Evolutionary conservation across 1,140 invertebrate genomes (phyloP).

Genomic region (Drosophila micromelanica): DNA sequence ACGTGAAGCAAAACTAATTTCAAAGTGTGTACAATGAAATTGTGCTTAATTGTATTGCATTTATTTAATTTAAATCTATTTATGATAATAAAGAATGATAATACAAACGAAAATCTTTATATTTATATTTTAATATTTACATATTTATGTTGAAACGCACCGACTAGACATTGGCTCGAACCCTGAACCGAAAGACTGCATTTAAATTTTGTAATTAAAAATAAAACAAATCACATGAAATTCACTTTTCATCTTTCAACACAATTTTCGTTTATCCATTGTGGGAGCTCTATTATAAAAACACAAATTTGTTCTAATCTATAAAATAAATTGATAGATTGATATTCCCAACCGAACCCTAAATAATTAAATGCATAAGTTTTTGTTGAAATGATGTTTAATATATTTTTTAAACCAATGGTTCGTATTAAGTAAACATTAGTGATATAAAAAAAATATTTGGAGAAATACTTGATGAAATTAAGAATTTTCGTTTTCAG

Average conservation of each 20-base stretch:
- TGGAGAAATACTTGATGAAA: constrained; percentile 62
- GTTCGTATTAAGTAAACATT: constrained; percentile 62
- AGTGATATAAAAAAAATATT: constrained; percentile 48
- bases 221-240: no score
- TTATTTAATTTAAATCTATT: constrained; percentile 83
- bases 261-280: no score
- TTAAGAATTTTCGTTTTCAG: constrained; percentile 7
- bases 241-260: no score
- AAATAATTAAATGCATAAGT: neutral
- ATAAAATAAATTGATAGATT: no score
- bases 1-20: constrained; percentile 65
- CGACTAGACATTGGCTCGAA: no score
- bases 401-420: constrained; percentile 59
- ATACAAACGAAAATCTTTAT: constrained; percentile 39
- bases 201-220: no score
- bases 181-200: no score
- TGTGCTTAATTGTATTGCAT: constrained; percentile 83
- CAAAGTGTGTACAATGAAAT: constrained; percentile 68
- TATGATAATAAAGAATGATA: constrained; percentile 82
- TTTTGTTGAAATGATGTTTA: constrained; percentile 20
- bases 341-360: neutral
- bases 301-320: no score
- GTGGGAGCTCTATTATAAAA: no score
- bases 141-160: no score
- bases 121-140: no score